Percentiles rank a stretch among this genome's conserved stretches.
These are phyloP conservation scores for Triplophysa yarkandensis DNA, from an alignment of 2,797 vertebrate species.

Conservation along the genomic window DNA sequence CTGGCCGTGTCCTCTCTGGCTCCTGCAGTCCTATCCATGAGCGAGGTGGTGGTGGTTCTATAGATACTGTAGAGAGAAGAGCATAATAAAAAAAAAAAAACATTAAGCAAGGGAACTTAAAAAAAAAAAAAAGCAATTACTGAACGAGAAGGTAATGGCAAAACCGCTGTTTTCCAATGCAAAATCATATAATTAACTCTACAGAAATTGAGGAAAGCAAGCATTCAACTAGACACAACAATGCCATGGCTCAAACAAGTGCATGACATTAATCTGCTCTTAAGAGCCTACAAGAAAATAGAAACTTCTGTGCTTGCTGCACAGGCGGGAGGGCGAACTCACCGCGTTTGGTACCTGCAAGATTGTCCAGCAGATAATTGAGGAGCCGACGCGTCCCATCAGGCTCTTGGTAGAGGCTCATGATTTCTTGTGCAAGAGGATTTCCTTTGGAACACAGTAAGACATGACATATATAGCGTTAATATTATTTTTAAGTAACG, in stretches of 20 bases:
- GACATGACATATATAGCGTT: neutral
- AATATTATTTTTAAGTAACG: too few relatives aligned
- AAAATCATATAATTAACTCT: conserved; percentile 20
- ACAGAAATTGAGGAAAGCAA: conserved; percentile 23
- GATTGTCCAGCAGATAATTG: conserved; percentile 99
- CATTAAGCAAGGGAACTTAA: neutral
- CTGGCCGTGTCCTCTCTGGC: conserved; percentile 88
- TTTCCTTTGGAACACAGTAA: conserved; percentile 80
- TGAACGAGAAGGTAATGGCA: neutral
- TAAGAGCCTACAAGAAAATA: neutral
- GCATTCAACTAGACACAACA: conserved; percentile 14
- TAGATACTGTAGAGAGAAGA: conserved; percentile 78
- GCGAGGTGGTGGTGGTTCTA: conserved; percentile 92
- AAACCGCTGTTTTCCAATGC: neutral
- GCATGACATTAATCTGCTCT: conserved; percentile 8
- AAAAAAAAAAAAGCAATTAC: neutral
- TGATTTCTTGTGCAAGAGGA: conserved; percentile 98
- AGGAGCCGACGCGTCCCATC: conserved; percentile 96
- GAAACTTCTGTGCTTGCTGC: neutral
- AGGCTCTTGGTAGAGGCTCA: conserved; percentile 97
- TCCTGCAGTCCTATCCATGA: conserved; percentile 96
- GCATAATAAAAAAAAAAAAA: conserved; percentile 45
- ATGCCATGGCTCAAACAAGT: conserved; percentile 15
- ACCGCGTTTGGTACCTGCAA: conserved; percentile 98
- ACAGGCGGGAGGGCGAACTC: conserved; percentile 62